Evolutionary conservation across 2,888 invertebrate species (phyloP).

Genomic region (Limenitis camilla): DNA sequence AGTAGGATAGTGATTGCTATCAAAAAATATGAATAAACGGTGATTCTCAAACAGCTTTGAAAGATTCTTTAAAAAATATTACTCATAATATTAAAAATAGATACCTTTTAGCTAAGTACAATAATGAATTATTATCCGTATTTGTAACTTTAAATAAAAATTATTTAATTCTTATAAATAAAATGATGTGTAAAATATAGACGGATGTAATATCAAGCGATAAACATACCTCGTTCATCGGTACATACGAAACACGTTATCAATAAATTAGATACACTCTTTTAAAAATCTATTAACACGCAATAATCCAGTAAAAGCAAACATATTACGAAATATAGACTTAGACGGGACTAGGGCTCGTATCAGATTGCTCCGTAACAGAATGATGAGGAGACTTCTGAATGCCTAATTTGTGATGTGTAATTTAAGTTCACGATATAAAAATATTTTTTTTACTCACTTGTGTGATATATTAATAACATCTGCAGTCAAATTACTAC

Average conservation of each 20-base stretch:
- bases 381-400: conserved; percentile 23
- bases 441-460: neutral
- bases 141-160: conserved; percentile 13
- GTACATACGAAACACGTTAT: conserved; percentile 15
- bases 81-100: too few species aligned
- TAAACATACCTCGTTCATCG: conserved; percentile 9
- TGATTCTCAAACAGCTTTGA: too few species aligned
- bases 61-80: too few species aligned
- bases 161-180: conserved; percentile 15
- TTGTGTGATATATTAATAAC: neutral
- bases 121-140: conserved; percentile 5
- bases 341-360: conserved; percentile 50
- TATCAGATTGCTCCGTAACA: conserved; percentile 26
- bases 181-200: conserved; percentile 16
- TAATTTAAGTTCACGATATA: neutral
- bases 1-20: conserved; percentile 4
- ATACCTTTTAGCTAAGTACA: conserved; percentile 18
- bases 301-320: conserved; percentile 25
- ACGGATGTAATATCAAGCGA: conserved; percentile 19
- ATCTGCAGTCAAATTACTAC: neutral
- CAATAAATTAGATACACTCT: conserved; percentile 28
- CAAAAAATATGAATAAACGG: too few species aligned
- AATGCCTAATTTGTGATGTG: conserved; percentile 25
- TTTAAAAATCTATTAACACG: conserved; percentile 25
- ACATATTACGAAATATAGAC: conserved; percentile 38